Base-by-base conservation (phyloP, 2,888 invertebrate species). In the Anorthoa munda region DNA sequence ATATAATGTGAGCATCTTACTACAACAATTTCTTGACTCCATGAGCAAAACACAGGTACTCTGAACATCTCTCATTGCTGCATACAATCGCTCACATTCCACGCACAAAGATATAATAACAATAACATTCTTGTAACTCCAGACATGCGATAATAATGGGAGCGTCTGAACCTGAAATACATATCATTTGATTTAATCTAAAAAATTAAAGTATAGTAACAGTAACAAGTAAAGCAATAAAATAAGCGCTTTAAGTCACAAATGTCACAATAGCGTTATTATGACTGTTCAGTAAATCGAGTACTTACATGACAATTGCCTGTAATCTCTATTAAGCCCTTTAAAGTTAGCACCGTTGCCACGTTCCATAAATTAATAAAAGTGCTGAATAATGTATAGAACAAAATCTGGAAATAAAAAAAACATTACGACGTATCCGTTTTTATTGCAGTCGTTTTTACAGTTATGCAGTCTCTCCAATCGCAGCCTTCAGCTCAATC, bases 21-120 rank as follows among this genome's bases (percentile, higher is more conserved):
- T 68, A 11, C 26, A 69, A 77, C 51, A 50, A 50, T 50, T 15
- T 17, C 21, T 55, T 50, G 69, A 50, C 21, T 60, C 21, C 9
- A 60, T 17, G 2, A 45, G 9, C 18, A 65, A 9, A 18, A 70
- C 48, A 13, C 55, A 65, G 2, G 23, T 70, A 17, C 50, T 60
- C 39, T 76, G 64, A 21, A 76, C 69, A 69, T 69, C 64, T 31
- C 65, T 76, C 23, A 76, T 66, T 21, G 23, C 23, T 23, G 55
- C 23, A 51, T 76, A 77, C 13, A 76, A 66, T 51, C 50, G 76
- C n/a, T 77, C 77, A 61, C 60, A 77, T 39, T 61, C n/a, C 15
- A 70, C 55, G 15, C 60, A 51, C 1, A 77, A 46, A 9, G 15
- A 76, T 61, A 46, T 60, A 9, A 70, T 21, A 31, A 77, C 13